A percentile compares a stretch with the other conserved stretches of the same genome.
Evolutionary conservation across 2,113 vertebrate species (phyloP).

Genomic region (Setophaga petechia): DNA sequence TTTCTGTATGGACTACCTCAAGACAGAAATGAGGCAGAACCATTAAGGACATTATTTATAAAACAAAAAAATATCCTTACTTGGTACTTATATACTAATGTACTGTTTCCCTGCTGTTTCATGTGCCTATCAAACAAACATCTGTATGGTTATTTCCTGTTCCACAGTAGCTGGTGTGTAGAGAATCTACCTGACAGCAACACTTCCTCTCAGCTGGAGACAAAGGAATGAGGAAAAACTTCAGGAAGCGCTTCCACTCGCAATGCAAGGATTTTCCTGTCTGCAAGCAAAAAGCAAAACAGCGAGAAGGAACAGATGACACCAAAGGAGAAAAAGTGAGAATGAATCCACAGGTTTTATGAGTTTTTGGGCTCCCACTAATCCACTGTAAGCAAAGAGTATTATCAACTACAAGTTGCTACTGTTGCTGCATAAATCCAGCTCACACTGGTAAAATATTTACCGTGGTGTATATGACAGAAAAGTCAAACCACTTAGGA

Average conservation of each 20-base stretch:
- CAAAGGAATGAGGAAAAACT: background rate
- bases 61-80: background rate
- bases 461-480: background rate
- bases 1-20: background rate
- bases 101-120: background rate
- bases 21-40: background rate
- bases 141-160: background rate
- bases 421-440: background rate
- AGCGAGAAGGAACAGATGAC: background rate
- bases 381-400: background rate
- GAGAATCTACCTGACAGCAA: background rate
- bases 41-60: background rate
- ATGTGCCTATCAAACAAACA: background rate
- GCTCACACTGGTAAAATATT: background rate
- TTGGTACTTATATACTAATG: rapidly evolving
- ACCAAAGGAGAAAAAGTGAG: background rate
- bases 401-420: background rate
- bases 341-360: background rate
- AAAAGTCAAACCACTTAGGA: background rate
- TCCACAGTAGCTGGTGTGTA: background rate
- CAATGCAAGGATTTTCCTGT: background rate
- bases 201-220: background rate
- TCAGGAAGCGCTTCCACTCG: background rate
- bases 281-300: background rate
- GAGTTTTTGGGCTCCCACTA: background rate